Conservation (phyloP, 2,888 invertebrate species). For the Acrobasis suavella region DNA sequence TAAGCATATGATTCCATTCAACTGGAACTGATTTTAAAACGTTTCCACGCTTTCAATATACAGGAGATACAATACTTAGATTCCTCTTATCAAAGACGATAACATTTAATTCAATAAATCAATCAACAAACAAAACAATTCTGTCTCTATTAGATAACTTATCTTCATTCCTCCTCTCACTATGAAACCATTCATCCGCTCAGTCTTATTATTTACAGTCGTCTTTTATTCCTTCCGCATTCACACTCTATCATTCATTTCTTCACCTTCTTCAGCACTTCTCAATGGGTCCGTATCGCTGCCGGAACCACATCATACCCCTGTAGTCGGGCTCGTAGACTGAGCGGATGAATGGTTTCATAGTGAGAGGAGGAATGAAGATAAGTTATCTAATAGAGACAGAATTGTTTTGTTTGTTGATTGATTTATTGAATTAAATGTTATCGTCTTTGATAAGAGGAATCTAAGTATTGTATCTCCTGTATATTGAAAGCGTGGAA, state of each 20-base stretch:
- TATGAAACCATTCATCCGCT: constrained; percentile 45
- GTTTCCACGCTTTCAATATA: too few species aligned
- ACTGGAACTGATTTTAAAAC: too few species aligned
- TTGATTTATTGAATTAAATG: not conserved
- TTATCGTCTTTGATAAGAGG: not conserved
- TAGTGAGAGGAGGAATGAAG: not conserved
- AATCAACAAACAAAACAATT: not conserved
- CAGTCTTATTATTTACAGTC: constrained; percentile 54
- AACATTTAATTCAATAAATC: not conserved
- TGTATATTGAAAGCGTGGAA: too few species aligned
- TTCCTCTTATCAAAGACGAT: not conserved
- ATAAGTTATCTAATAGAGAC: not conserved
- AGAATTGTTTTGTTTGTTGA: constrained; percentile 85
- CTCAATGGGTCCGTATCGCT: constrained; percentile 75
- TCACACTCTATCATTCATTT: constrained; percentile 32
- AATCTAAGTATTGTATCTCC: constrained; percentile 49
- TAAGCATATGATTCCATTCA: too few species aligned
- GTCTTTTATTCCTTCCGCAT: constrained; percentile 22
- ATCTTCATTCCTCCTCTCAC: not conserved
- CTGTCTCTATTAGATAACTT: not conserved
- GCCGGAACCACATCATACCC: constrained; percentile 78
- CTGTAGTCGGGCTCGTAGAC: constrained; percentile 87
- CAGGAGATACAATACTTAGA: too few species aligned
- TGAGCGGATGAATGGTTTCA: constrained; percentile 73
- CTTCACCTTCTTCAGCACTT: constrained; percentile 48